Evolutionary conservation across 2,888 invertebrate species (phyloP), one percentile per base, ranked within the genome.

Genomic region (Pseudanteris insignis): DNA sequence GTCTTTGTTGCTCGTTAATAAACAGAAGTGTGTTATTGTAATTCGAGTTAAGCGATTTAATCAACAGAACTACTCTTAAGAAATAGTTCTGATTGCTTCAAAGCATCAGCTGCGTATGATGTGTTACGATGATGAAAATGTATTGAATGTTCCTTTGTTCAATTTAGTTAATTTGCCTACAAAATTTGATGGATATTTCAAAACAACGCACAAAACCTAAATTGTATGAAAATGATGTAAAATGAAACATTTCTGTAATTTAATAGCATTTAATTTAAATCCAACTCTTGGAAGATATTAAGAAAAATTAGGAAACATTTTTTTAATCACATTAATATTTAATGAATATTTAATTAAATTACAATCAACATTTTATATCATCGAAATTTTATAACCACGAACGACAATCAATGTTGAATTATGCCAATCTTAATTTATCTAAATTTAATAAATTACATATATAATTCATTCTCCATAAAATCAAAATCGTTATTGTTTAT

Each of bases 11-110:
- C n/a, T n/a, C n/a, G n/a, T n/a, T n/a, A n/a, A n/a, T n/a, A n/a
- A n/a, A n/a, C n/a, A n/a, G n/a, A n/a, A n/a, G n/a, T n/a, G n/a
- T n/a, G n/a, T n/a, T n/a, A n/a, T n/a, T n/a, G n/a, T 34, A 48
- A 9, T 43, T 37, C 25, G 26, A 43, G 30, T 36, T 48, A 37
- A 37, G 37, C 33, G 41, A 44, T 33, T 44, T 50, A 58, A 58
- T 58, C 50, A 58, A 50, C 44, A 38, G 24, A 48, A 38, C 29
- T 58, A 26, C 43, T 44, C 33, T 28, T 48, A 13, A 34, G 38
- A 44, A 50, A 44, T 50, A 50, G 44, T 50, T 58, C 43, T 58
- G 50, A 58, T 58, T 58, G 37, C 50, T 58, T 50, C 50, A 58
- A 58, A 58, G 57, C 57, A 50, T 58, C 57, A 58, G 48, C 57